Evolutionary conservation across 2,113 vertebrate species (phyloP).

Genomic region (Nothocercus julius): DNA sequence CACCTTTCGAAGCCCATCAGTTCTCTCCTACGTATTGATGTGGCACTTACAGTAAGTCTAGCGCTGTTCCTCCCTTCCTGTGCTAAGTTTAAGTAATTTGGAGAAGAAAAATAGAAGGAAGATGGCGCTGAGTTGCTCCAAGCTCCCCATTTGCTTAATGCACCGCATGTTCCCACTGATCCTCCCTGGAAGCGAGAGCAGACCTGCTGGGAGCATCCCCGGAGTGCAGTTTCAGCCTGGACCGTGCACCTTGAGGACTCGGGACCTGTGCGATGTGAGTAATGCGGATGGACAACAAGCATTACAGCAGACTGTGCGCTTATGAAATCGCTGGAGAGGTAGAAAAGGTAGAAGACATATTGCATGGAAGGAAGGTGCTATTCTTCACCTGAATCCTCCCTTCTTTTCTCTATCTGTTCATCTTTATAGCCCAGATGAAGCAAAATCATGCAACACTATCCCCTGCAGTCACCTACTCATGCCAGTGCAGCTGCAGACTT

Average conservation of each 20-base stretch:
- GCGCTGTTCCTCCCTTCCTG: neutral
- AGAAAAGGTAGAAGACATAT: neutral
- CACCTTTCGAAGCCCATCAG: neutral
- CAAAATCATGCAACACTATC: neutral
- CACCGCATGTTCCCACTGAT: fast-evolving
- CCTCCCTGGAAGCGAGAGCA: neutral
- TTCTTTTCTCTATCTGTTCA: neutral
- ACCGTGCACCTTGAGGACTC: neutral
- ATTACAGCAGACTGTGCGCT: neutral
- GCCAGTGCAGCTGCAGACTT: neutral
- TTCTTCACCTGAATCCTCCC: neutral
- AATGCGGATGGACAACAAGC: neutral
- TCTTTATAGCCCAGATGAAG: neutral
- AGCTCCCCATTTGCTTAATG: neutral
- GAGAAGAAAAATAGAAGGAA: neutral
- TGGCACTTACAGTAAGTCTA: neutral
- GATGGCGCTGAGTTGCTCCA: neutral
- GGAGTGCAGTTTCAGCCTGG: neutral
- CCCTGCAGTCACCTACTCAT: neutral
- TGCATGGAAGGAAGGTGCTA: neutral
- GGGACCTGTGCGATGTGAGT: neutral
- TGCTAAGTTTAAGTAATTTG: neutral
- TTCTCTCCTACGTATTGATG: neutral
- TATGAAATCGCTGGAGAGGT: too few relatives aligned
- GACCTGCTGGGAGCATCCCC: neutral